These are phyloP conservation scores for Drosophila meridiana DNA, from an alignment of 2,888 invertebrate species.

Conservation along the genomic window DNA sequence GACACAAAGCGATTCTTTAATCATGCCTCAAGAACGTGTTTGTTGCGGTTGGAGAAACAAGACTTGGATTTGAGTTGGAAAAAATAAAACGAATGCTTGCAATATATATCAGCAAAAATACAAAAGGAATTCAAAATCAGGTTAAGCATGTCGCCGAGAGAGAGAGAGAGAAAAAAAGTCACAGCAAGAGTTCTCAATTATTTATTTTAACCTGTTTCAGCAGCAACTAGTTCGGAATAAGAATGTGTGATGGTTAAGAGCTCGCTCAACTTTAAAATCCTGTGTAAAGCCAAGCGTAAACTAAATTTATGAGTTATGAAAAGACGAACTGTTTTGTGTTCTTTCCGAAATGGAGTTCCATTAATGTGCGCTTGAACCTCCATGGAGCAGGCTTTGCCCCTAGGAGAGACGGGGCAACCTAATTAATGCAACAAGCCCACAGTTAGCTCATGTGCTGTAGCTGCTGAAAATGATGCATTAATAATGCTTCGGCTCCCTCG, in stretches of 20 bases:
- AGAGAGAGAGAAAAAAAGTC: not conserved
- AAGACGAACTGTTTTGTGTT: not conserved
- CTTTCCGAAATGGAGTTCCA: not conserved
- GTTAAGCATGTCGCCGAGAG: constrained; percentile 1
- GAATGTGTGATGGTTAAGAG: not conserved
- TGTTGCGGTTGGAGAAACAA: not conserved
- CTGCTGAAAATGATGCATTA: constrained; percentile 68
- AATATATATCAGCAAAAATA: not conserved
- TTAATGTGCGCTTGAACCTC: constrained; percentile 7
- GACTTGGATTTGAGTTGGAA: not conserved
- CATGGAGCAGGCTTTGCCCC: not conserved
- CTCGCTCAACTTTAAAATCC: not conserved
- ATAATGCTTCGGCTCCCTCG: constrained; percentile 44
- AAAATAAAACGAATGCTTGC: not conserved
- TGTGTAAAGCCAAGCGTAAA: not conserved
- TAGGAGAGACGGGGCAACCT: constrained; percentile 23
- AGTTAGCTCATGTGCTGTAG: constrained; percentile 15
- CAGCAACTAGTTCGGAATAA: not conserved
- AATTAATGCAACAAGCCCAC: constrained; percentile 56
- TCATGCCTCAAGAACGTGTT: constrained; percentile 32
- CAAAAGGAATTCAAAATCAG: constrained; percentile 1
- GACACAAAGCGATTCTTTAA: constrained; percentile 24
- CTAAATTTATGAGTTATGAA: not conserved
- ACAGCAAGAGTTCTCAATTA: not conserved
- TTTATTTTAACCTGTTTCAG: not conserved